Conservation (phyloP, 2,888 invertebrate genomes). For the Meghimatium bilineatum region DNA sequence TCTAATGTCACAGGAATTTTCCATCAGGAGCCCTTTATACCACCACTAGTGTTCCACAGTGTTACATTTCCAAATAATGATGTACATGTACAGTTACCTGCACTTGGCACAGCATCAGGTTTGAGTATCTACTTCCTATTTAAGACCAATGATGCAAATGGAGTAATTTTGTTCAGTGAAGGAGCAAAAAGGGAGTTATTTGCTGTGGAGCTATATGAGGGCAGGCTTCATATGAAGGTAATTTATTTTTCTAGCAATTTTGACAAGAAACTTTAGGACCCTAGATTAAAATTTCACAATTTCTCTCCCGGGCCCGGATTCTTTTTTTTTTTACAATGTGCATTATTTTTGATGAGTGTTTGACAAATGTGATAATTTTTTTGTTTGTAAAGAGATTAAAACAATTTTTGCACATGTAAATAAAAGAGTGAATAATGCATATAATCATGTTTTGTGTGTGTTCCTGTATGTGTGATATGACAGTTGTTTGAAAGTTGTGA, state of each 20-base stretch:
- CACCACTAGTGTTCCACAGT: conserved; percentile 59
- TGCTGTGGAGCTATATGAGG: conserved; percentile 70
- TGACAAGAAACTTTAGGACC: too few relatives aligned
- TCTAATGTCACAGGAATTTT: conserved; percentile 44
- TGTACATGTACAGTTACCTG: conserved; percentile 58
- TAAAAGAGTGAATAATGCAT: too few relatives aligned
- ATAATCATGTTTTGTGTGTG: too few relatives aligned
- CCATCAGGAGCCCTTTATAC: conserved; percentile 51
- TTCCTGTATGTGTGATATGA: too few relatives aligned
- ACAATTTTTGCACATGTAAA: too few relatives aligned
- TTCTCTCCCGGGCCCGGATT: too few relatives aligned
- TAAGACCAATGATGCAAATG: conserved; percentile 66
- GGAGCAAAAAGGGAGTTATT: conserved; percentile 65
- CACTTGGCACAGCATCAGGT: conserved; percentile 53
- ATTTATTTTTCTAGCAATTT: neutral
- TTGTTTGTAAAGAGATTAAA: too few relatives aligned
- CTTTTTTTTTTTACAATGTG: too few relatives aligned
- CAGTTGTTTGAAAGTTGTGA: too few relatives aligned
- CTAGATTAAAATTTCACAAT: too few relatives aligned
- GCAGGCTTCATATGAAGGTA: conserved; percentile 59
- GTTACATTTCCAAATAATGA: conserved; percentile 63
- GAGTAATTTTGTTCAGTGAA: conserved; percentile 66
- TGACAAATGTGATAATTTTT: too few relatives aligned
- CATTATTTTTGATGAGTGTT: too few relatives aligned
- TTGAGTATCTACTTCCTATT: conserved; percentile 68